A percentile compares a stretch with the other conserved stretches of the same genome.
These are phyloP conservation scores for Galerucella calmariensis DNA, from an alignment of 2,888 invertebrate species.

Conservation along the genomic window DNA sequence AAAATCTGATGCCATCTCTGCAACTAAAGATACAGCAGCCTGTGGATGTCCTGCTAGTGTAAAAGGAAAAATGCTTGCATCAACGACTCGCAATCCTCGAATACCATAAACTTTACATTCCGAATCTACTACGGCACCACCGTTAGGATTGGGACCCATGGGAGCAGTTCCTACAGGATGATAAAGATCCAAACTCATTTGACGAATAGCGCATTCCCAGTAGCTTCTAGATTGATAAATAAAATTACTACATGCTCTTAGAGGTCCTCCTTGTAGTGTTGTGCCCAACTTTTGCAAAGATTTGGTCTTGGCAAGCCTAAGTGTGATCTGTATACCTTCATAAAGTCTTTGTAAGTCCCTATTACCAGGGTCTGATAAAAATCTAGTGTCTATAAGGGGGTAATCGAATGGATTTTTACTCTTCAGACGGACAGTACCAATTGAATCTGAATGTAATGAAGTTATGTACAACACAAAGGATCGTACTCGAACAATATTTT, in stretches of 20 bases:
- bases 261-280: constrained; percentile 50
- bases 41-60: constrained; percentile 75
- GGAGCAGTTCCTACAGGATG: constrained; percentile 41
- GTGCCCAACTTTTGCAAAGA: constrained; percentile 68
- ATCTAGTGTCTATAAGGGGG: constrained; percentile 75
- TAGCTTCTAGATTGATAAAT: constrained; percentile 71
- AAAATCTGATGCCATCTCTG: constrained; percentile 73
- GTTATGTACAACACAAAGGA: constrained; percentile 44
- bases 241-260: constrained; percentile 63
- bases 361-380: constrained; percentile 66
- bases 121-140: constrained; percentile 72
- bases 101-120: constrained; percentile 72
- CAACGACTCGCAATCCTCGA: constrained; percentile 70
- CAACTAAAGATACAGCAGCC: constrained; percentile 76
- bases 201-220: constrained; percentile 72
- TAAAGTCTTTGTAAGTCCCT: constrained; percentile 67
- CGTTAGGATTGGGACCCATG: constrained; percentile 73
- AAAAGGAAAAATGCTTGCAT: constrained; percentile 73
- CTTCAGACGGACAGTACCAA: constrained; percentile 71
- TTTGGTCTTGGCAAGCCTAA: constrained; percentile 65
- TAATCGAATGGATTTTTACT: constrained; percentile 48
- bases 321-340: constrained; percentile 65
- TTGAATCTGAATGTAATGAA: constrained; percentile 58
- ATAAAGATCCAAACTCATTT: constrained; percentile 35
- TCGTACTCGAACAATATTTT: constrained; percentile 51